Base-by-base conservation (phyloP, 2,888 invertebrate genomes). In the Cancer borealis region DNA sequence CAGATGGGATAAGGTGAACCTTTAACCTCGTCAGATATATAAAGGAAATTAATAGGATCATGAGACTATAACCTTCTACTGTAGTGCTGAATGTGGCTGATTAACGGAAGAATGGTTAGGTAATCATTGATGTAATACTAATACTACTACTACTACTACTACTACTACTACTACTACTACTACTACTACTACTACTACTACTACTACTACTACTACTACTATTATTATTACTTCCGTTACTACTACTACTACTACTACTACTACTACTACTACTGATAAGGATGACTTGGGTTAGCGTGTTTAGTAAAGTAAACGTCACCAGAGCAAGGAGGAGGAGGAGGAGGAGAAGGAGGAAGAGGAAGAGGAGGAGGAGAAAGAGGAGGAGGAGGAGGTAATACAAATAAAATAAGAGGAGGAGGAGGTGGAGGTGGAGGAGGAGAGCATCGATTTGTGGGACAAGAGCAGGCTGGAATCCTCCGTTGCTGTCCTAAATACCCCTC, bases 401-500 rank as follows among this genome's bases (percentile, higher is more conserved):
- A 10, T 12, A 10, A 14, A 10, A 14, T 26, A 30, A 14, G 79
- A 79, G 79, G 30, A 79, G 30, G 30, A 79, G 79, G 30, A 79
- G 79, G 79, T 12, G 79, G 30, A 79, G 30, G 30, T 30, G 79
- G 26, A 26, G 30, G 26, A 79, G 79, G 79, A 79, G n/a, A 79
- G 79, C 79, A 79, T 79, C 79, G 79, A 79, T 79, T 79, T 79
- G 79, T 79, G 79, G 79, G 79, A 79, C 79, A 30, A 14, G 26
- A 79, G 79, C 79, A 21, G 79, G 30, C 79, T 79, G 79, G 79
- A 79, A 79, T 79, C 79, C 79, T 30, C 79, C 30, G 79, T 30
- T 30, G 79, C 30, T 79, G 79, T 30, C 79, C 79, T 79, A 79
- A 79, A 79, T 79, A 79, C 79, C 79, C 79, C 79, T 79, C 79